These are phyloP conservation scores for Proteles cristata DNA, from an alignment of 2,113 vertebrate species.

Conservation along the genomic window DNA sequence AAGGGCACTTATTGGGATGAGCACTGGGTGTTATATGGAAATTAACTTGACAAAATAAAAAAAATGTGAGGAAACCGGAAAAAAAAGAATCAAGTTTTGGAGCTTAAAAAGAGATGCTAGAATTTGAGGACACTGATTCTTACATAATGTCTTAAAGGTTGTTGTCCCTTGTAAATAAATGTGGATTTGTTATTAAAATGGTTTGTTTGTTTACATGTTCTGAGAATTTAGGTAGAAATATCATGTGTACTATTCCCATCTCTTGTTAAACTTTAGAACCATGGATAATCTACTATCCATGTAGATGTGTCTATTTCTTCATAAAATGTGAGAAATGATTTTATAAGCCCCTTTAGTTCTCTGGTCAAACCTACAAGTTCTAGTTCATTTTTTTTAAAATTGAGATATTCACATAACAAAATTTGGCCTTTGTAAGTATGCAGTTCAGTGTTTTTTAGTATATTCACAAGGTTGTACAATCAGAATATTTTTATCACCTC, in stretches of 20 bases:
- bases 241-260: neutral
- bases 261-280: neutral
- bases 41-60: no score
- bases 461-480: neutral
- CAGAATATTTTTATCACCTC: neutral
- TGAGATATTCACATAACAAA: neutral
- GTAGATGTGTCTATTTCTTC: constrained; percentile 34
- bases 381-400: neutral
- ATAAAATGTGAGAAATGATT: neutral
- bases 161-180: neutral
- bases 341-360: neutral
- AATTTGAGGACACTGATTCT: neutral
- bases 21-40: no score
- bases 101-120: neutral
- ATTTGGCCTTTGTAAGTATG: neutral
- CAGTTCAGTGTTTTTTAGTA: neutral
- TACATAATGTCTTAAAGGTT: neutral
- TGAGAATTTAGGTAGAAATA: constrained; percentile 7
- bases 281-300: neutral
- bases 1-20: no score
- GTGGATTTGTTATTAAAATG: neutral
- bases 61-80: no score
- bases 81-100: neutral
- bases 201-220: neutral
- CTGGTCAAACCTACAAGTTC: neutral